Evolutionary conservation across 2,888 invertebrate genomes (phyloP).

Genomic region (Fragum whitleyi): DNA sequence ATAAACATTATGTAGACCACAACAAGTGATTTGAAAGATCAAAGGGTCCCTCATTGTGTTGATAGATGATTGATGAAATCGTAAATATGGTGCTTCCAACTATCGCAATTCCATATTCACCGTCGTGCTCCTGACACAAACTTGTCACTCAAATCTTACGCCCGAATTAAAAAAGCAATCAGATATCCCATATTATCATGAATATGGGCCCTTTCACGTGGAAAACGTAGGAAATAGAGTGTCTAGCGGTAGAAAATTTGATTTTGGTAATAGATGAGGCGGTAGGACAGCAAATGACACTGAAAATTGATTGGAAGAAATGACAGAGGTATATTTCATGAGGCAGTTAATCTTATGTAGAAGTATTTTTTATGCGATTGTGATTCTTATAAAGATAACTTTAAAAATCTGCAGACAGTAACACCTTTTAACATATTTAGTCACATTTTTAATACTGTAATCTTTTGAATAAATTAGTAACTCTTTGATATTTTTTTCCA

Average conservation of each 20-base stretch:
- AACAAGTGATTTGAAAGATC: constrained; percentile 5
- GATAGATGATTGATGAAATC: constrained; percentile 52
- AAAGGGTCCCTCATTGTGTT: constrained; percentile 24
- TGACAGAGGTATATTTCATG: constrained; percentile 12
- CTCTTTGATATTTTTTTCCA: no score
- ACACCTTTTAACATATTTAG: no score
- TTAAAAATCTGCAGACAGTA: no score
- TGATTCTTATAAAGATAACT: no score
- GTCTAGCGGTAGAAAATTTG: constrained; percentile 68
- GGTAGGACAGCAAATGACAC: constrained; percentile 57
- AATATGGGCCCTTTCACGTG: constrained; percentile 57
- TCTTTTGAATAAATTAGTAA: no score
- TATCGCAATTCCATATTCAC: constrained; percentile 22
- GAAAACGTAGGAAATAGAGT: constrained; percentile 71
- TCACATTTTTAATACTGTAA: no score
- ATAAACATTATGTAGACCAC: background rate
- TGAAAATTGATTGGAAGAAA: constrained; percentile 50
- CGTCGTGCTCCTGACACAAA: constrained; percentile 42
- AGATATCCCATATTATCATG: constrained; percentile 52
- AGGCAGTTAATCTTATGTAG: background rate
- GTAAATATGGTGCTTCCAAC: constrained; percentile 27
- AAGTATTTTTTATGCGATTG: no score
- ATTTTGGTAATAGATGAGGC: constrained; percentile 64
- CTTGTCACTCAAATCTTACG: constrained; percentile 58
- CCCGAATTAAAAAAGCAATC: constrained; percentile 56